Base-by-base conservation (phyloP, 2,113 vertebrate species). In the Columba janthina region DNA sequence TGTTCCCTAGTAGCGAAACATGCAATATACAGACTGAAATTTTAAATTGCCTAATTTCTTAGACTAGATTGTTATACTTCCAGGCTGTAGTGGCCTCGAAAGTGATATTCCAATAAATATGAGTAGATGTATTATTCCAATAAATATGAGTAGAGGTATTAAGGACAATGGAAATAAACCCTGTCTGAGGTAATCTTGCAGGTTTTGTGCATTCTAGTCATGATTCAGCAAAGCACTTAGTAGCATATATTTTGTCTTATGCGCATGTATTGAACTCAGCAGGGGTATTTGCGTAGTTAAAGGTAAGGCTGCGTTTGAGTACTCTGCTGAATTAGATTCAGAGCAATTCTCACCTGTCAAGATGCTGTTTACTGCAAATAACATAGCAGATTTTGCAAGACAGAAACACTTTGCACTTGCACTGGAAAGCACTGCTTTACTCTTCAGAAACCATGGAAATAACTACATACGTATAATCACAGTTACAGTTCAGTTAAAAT, bases 251-350 rank as follows among this genome's bases (percentile, higher is more conserved):
- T 94, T 90, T 67, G 38, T 51, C 22, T 77, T 42, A 10, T 8
- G 24, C 16, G 10, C 12, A 28, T 6, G 3, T 57, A 25, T 57
- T 46, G 40, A 86, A 74, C 19, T 60, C 56, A 74, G 51, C 32
- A 46, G 32, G 46, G 12, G 15, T 64, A 81, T 58, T 89, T 73
- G 32, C 9, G 4, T 34, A 34, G 21, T 31, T 80, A 38, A 91
- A 89, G 51, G 38, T 62, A 73, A 92, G 77, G n/a, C 20, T 66
- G 60, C 34, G 60, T 73, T 92, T 44, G n/a, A 86, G 25, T 38
- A 24, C 25, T 70, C 51, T 58, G 5, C 28, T 58, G 60, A 17
- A 66, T 66, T 38, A 66, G 16, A 66, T 50, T n/a, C n/a, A 58
- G 51, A 93, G 31, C 54, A 65, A 34, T 54, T 76, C 42, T 90